Base-by-base conservation (phyloP, 2,113 vertebrate genomes). In the Archocentrus centrarchus region DNA sequence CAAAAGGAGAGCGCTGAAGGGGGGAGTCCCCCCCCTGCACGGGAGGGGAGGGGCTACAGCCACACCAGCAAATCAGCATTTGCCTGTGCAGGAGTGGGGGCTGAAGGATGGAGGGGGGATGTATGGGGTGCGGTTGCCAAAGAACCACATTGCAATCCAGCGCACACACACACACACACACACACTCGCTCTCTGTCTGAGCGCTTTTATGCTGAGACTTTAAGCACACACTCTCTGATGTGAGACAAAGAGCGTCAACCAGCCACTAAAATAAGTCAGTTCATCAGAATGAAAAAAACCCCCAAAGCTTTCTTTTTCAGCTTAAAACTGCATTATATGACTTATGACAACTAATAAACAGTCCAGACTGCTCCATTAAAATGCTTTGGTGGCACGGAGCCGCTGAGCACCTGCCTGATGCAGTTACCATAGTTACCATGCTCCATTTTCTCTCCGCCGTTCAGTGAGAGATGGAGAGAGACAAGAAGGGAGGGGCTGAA, bases 401-500 rank as follows among this genome's bases (percentile, higher is more conserved):
- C 24, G 84, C 77, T 6, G 57, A 87, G 92, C 85, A 90, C 90
- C 91, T 93, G 93, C 89, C 92, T 92, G 93, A 96, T 96, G 94
- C 95, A 95, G 96, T 96, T 96, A 92, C 96, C 95, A 96, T 96
- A 91, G 96, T 86, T 91, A 96, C 95, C 63, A 3, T 93, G 91
- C 92, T 95, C 94, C 92, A 95, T 94, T 95, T 95, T 93, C 91
- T 94, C 85, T 86, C 62, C 68, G 22, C 77, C 13, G 20, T 84
- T 88, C 77, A 76, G 61, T 35, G 63, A 78, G 83, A 81, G 89
- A 84, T 64, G 86, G 81, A 73, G 90, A 44, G 80, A 86, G 80
- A 80, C 57, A 66, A 77, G 85, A 70, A 66, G 81, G 86, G 86
- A 83, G 86, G 70, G 79, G 32, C 59, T 13, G 70, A 61, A 75